Conservation (phyloP, 1,140 invertebrate genomes). For the Hesperophylax magnus region DNA sequence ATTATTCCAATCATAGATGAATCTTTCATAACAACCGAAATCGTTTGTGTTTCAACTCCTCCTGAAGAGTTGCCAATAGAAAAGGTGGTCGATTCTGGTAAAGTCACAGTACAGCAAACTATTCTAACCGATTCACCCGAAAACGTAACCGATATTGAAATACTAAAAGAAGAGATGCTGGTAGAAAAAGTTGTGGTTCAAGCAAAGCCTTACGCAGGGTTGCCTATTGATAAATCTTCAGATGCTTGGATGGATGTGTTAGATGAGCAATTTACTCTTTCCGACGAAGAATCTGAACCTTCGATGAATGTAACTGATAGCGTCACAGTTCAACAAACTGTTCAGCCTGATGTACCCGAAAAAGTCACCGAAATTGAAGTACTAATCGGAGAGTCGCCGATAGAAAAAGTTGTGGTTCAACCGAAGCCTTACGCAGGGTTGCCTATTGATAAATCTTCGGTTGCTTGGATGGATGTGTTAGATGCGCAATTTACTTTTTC, state of each 20-base stretch:
- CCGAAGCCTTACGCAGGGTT: slow-evolving; percentile 59
- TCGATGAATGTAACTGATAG: background rate
- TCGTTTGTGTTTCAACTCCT: too few relatives aligned
- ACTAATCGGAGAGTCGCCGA: background rate
- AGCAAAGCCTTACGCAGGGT: slow-evolving; percentile 57
- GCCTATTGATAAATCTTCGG: slow-evolving; percentile 67
- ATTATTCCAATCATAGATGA: too few relatives aligned
- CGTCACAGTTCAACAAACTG: background rate
- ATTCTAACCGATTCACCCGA: background rate
- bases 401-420: background rate
- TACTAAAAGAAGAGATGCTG: background rate
- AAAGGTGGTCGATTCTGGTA: background rate
- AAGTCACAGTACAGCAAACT: too few relatives aligned
- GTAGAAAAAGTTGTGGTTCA: background rate
- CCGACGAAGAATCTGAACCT: slow-evolving; percentile 60
- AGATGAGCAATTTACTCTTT: slow-evolving; percentile 69
- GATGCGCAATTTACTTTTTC: slow-evolving; percentile 71
- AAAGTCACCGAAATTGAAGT: background rate
- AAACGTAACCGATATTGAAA: background rate
- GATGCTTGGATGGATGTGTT: slow-evolving; percentile 68
- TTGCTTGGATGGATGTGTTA: slow-evolving; percentile 69
- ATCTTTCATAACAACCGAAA: too few relatives aligned
- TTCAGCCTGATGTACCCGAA: background rate
- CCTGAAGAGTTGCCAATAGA: background rate
- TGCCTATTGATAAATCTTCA: slow-evolving; percentile 61